Evolutionary conservation across 2,113 vertebrate genomes (phyloP).

Genomic region (Anser cygnoides): DNA sequence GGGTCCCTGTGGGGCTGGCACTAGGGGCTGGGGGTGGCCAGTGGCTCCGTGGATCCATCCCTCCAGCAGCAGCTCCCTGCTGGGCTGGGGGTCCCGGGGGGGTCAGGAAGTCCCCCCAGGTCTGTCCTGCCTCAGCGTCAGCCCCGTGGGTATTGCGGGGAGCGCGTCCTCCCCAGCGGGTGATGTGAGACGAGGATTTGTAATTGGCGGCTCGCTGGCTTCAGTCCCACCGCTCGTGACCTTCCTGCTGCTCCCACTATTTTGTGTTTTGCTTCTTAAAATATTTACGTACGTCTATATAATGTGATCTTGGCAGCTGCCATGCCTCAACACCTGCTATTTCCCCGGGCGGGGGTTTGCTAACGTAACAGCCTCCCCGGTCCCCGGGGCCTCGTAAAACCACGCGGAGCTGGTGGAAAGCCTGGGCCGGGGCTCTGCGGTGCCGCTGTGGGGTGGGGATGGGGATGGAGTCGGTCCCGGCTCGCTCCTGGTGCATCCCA

Average conservation of each 20-base stretch:
- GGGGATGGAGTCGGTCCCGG: background rate
- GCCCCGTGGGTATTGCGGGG: fast-evolving
- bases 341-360: background rate
- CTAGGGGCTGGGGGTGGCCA: background rate
- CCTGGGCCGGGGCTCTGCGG: background rate
- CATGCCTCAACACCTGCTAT: background rate
- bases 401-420: background rate
- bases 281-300: background rate
- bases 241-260: background rate
- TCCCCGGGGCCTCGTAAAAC: background rate
- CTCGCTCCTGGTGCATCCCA: background rate
- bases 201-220: background rate
- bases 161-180: no score
- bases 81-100: background rate
- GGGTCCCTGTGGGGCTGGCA: background rate
- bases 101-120: background rate
- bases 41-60: background rate
- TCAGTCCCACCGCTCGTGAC: background rate
- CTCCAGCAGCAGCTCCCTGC: background rate
- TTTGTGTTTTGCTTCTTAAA: conserved; percentile 44
- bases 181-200: background rate
- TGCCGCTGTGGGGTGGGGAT: background rate
- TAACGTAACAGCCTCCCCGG: background rate
- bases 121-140: background rate
- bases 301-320: background rate